Evolutionary conservation across 2,888 invertebrate species (phyloP), one percentile per base, ranked within the genome.

Genomic region (Mythimna ferrago): DNA sequence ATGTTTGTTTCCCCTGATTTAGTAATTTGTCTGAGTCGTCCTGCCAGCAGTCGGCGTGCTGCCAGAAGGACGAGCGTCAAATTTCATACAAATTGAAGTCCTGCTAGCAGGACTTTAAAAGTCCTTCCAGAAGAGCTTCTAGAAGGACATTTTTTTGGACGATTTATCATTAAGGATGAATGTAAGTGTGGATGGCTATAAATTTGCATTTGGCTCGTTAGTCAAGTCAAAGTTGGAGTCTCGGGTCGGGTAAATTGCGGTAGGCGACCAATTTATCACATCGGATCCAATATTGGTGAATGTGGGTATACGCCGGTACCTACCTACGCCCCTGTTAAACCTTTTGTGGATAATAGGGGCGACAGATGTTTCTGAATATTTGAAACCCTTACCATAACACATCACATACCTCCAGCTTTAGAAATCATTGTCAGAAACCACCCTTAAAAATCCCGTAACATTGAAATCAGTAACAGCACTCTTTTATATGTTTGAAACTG

Each of bases 151-250:
- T n/a, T n/a, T n/a, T n/a, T n/a, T n/a, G n/a, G n/a, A n/a, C n/a
- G n/a, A n/a, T n/a, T n/a, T n/a, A n/a, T n/a, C n/a, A n/a, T n/a
- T n/a, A 51, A 60, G 21, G 48, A 73, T 56, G 44, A 76, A 80
- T 71, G 64, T 71, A 72, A 66, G 44, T 71, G 56, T 76, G 77
- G 71, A 64, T 64, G 78, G 38, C 75, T 48, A 48, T 77, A 76
- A 60, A 77, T 76, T 76, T 77, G 76, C 77, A 76, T 76, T 71
- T 71, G 60, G 38, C 71, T 76, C 63, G 63, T 76, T 76, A 77
- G 60, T 77, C 71, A 71, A 77, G 71, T 64, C 71, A 71, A 76
- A 71, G 76, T 76, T 76, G 26, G 64, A 76, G 54, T 61, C 58
- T 21, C 48, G 78, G 64, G 32, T 61, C 9, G 60, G 64, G 56